phyloP scores from a whole-genome alignment of 2,113 vertebrate genomes.

The Trichechus manatus region DNA sequence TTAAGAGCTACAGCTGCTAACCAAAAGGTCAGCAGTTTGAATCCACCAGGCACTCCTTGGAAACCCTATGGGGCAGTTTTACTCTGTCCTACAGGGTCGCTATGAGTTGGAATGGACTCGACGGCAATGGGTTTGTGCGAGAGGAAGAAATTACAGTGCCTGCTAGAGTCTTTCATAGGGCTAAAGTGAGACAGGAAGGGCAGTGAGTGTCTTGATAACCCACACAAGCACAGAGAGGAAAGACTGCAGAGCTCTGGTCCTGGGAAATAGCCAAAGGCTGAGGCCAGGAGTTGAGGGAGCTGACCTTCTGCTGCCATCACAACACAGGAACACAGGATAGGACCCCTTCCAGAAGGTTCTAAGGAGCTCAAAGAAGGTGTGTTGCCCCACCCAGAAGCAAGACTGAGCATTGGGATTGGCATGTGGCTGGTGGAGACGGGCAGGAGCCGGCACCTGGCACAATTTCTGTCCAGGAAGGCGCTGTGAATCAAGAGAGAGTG shows the following conservation, averaged over 20 bases:
- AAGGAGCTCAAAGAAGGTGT: not conserved
- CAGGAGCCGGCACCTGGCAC: constrained; percentile 79
- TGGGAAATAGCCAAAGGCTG: not conserved
- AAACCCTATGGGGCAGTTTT: no score
- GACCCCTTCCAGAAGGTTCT: not conserved
- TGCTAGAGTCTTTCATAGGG: rapidly evolving
- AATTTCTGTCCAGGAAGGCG: constrained; percentile 78
- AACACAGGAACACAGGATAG: constrained; percentile 65
- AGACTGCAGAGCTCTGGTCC: rapidly evolving
- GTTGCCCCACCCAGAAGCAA: not conserved
- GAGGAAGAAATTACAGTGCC: not conserved
- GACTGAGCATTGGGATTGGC: constrained; percentile 69
- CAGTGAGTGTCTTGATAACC: no score
- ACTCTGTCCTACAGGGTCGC: no score
- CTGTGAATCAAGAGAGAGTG: constrained; percentile 74
- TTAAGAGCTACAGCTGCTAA: no score
- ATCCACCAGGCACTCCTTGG: no score
- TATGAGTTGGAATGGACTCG: no score
- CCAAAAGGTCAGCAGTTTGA: no score
- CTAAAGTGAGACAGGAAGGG: rapidly evolving
- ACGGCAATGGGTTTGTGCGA: no score
- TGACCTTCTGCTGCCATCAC: not conserved
- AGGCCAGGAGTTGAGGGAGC: not conserved
- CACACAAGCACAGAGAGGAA: rapidly evolving
- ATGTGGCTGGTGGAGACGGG: constrained; percentile 77